phyloP scores from a whole-genome alignment of 2,113 vertebrate genomes.

The Stigmatopora argus region DNA sequence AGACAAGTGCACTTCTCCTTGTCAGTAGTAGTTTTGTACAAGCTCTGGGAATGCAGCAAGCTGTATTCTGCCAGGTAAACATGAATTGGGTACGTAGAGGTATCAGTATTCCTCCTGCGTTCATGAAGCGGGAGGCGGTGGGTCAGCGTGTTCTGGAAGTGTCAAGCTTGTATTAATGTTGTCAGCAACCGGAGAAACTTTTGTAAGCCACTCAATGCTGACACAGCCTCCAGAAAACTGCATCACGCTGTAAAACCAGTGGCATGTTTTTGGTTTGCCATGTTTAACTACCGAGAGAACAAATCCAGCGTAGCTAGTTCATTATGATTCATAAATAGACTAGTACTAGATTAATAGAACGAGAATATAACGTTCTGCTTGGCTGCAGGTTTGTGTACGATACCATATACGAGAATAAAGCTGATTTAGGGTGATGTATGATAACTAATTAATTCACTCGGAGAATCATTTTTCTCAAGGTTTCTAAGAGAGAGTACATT shows the following conservation, averaged over 20 bases:
- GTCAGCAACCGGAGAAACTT: conserved; percentile 4
- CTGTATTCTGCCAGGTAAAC: background rate
- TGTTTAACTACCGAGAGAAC: background rate
- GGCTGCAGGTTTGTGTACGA: too few relatives aligned
- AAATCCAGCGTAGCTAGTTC: background rate
- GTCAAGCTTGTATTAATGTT: background rate
- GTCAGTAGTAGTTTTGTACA: background rate
- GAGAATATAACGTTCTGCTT: too few relatives aligned
- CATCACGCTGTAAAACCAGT: background rate
- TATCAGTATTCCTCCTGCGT: conserved; percentile 1
- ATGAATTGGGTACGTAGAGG: background rate
- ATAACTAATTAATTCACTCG: too few relatives aligned
- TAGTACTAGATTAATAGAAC: too few relatives aligned
- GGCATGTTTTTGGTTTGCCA: background rate
- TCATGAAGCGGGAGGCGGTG: background rate
- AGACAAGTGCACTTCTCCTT: background rate
- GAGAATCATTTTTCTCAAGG: too few relatives aligned
- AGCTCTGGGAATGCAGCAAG: background rate
- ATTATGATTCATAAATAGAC: background rate
- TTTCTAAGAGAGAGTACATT: too few relatives aligned
- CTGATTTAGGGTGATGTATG: too few relatives aligned
- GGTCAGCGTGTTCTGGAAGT: background rate
- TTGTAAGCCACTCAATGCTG: background rate
- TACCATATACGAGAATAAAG: too few relatives aligned
- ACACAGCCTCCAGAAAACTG: background rate